Percentiles rank a stretch among this genome's conserved stretches.
These are phyloP conservation scores for Anser brachyrhynchus DNA, from an alignment of 2,113 vertebrate genomes.

Conservation along the genomic window DNA sequence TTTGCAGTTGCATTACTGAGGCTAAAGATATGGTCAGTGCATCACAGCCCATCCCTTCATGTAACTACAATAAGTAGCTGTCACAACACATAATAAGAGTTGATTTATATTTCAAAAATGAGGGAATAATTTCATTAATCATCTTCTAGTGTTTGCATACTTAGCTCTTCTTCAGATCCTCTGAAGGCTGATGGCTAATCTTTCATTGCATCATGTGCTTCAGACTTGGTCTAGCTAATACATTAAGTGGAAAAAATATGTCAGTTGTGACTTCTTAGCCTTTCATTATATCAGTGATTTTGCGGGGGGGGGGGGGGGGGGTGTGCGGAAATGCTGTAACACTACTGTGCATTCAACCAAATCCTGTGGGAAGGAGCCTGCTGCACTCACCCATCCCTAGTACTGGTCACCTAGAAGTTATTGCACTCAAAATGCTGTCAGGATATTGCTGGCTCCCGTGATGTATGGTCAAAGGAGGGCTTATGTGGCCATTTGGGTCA, in stretches of 20 bases:
- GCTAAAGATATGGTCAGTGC: neutral
- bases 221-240: neutral
- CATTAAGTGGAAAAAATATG: neutral
- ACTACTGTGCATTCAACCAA: neutral
- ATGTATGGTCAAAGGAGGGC: neutral
- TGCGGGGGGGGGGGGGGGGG: neutral
- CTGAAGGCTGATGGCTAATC: neutral
- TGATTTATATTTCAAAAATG: neutral
- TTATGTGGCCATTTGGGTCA: neutral
- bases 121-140: neutral
- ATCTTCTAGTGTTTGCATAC: neutral
- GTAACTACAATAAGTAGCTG: neutral
- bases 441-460: neutral
- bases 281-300: neutral
- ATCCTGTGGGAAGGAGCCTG: neutral
- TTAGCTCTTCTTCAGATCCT: neutral
- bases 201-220: neutral
- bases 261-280: neutral
- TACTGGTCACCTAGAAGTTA: neutral
- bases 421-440: neutral
- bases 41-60: neutral
- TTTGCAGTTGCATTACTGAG: neutral
- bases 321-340: neutral
- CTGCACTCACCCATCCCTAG: neutral
- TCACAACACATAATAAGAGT: neutral